A percentile compares a stretch with the other conserved stretches of the same genome.
Conservation (phyloP, 2,113 vertebrate genomes). For the Notarius lentiginosus region DNA sequence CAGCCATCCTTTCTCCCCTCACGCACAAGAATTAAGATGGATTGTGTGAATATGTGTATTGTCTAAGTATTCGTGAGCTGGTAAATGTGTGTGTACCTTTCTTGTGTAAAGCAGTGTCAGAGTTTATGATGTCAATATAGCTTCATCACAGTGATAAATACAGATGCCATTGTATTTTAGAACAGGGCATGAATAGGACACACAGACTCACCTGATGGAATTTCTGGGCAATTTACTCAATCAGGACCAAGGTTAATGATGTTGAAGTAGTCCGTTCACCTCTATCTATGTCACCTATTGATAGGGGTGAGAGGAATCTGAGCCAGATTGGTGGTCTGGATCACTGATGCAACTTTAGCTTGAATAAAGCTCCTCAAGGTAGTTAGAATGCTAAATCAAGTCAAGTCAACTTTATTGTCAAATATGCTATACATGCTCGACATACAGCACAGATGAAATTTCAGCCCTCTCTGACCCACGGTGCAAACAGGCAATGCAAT, state of each 20-base stretch:
- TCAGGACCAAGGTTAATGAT: slow-evolving; percentile 51
- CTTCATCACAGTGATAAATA: slow-evolving; percentile 27
- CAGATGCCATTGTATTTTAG: slow-evolving; percentile 21
- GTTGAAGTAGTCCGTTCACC: slow-evolving; percentile 52
- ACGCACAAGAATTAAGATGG: slow-evolving; percentile 12
- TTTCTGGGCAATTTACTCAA: slow-evolving; percentile 62
- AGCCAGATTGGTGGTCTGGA: slow-evolving; percentile 2
- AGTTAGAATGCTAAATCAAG: not conserved
- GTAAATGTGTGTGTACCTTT: not conserved
- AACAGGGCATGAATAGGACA: slow-evolving; percentile 26
- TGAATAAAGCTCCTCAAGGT: not conserved
- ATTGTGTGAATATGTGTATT: not conserved
- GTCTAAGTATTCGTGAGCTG: not conserved
- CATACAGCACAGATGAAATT: too few species aligned
- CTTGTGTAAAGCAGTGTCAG: slow-evolving; percentile 18
- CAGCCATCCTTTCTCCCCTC: not conserved
- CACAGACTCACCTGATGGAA: slow-evolving; percentile 42
- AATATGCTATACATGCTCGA: too few species aligned
- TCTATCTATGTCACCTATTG: slow-evolving; percentile 39
- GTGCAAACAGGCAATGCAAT: too few species aligned
- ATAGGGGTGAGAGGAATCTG: slow-evolving; percentile 37
- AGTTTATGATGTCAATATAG: slow-evolving; percentile 35
- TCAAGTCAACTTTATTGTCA: too few species aligned
- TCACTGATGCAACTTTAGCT: slow-evolving; percentile 10
- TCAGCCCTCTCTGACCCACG: too few species aligned